These are phyloP conservation scores for Mallotus villosus DNA, from an alignment of 2,797 vertebrate species.

Conservation along the genomic window DNA sequence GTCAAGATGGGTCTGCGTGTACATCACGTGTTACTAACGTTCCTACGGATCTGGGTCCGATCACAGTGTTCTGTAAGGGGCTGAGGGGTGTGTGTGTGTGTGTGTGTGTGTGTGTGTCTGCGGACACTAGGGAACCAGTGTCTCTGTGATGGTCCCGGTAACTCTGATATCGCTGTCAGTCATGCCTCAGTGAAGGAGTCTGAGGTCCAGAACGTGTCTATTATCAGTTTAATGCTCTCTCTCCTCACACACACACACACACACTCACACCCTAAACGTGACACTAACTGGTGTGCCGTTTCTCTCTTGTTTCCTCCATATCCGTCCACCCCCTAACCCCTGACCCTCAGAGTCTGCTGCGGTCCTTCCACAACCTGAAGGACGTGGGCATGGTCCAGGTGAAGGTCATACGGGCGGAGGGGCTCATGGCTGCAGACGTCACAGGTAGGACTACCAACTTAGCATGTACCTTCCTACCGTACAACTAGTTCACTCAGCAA, in stretches of 20 bases:
- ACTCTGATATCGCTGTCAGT: slow-evolving; percentile 41
- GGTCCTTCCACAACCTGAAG: slow-evolving; percentile 89
- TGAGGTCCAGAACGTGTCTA: slow-evolving; percentile 1
- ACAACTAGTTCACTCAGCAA: neutral
- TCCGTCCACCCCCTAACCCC: slow-evolving; percentile 46
- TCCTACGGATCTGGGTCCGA: neutral
- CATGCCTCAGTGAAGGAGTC: slow-evolving; percentile 3
- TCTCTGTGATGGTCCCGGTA: neutral
- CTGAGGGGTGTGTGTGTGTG: neutral
- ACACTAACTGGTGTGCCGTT: slow-evolving; percentile 21
- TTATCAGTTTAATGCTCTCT: slow-evolving; percentile 10
- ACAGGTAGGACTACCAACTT: slow-evolving; percentile 85
- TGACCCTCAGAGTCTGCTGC: slow-evolving; percentile 79
- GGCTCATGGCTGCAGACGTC: slow-evolving; percentile 96
- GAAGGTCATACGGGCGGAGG: slow-evolving; percentile 95
- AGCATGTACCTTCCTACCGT: slow-evolving; percentile 8
- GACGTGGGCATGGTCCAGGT: slow-evolving; percentile 97
- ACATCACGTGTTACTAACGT: neutral
- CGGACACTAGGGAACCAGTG: neutral
- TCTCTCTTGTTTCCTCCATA: slow-evolving; percentile 40
- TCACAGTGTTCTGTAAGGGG: neutral
- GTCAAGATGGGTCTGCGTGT: neutral
- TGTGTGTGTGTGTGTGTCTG: neutral
- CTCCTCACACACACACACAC: neutral
- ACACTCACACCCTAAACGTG: neutral